Evolutionary conservation across 2,113 vertebrate genomes (phyloP), one percentile per base, ranked within the genome.

Genomic region (Tachysurus vachellii): DNA sequence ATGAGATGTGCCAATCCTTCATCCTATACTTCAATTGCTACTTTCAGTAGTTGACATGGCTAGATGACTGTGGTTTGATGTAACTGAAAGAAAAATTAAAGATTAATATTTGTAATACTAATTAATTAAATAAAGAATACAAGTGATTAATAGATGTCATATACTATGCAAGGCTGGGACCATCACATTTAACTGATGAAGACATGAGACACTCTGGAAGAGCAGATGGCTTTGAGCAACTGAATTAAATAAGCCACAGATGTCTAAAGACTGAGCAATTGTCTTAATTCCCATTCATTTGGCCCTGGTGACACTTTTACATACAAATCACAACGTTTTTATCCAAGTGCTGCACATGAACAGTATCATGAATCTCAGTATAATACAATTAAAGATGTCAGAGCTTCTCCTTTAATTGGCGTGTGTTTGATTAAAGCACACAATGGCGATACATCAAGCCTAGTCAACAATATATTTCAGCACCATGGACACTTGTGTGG

Each of bases 251-350:
- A 36, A 86, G 59, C 5, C 53, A 61, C 73, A 47, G 73, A 66
- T 79, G 73, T 85, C 70, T 62, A 47, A 77, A 54, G 57, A 76
- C 61, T 26, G 8, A 86, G 47, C 26, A 68, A 86, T 80, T 57
- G 44, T 56, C 84, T 64, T 76, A 31, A 85, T 77, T 50, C 44
- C 75, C 28, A 86, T 86, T 80, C 11, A 80, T 86, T 79, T 79
- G 47, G 4, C 64, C 16, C n/a, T 62, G 21, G 59, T 86, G 59
- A 54, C 84, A 66, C 19, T 50, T 44, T 13, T 50, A 85, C 61
- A 36, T 66, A 64, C 84, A 79, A 54, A 76, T 64, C 57, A 64
- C 17, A 2, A 62, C 17, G 16, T 61, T 75, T 76, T 53, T 26
- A 13, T 47, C 57, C 17, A 16, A 77, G 16, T 54, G 75, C 73